phyloP scores from a whole-genome alignment of 2,797 vertebrate genomes.

The Sebastes miniatus region DNA sequence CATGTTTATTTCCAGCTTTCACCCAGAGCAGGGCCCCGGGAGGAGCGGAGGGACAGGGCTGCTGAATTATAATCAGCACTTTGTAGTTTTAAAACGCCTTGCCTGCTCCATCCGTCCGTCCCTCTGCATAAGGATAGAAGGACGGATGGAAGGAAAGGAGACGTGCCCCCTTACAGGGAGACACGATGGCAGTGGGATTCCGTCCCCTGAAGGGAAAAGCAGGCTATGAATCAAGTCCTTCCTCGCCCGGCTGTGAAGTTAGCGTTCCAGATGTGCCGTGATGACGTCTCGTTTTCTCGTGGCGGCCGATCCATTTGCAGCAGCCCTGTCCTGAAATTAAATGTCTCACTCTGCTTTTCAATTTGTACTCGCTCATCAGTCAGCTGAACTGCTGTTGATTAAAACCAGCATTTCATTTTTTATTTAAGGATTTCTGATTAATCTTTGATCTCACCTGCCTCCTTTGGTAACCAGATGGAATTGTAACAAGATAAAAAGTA shows the following conservation, averaged over 20 bases:
- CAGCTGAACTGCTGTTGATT: slow-evolving; percentile 19
- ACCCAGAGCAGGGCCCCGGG: slow-evolving; percentile 30
- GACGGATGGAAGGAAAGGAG: background rate
- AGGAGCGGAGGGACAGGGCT: slow-evolving; percentile 1
- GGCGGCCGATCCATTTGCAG: background rate
- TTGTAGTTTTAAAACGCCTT: slow-evolving; percentile 50
- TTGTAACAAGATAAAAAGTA: background rate
- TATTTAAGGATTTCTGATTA: background rate
- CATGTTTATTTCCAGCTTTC: slow-evolving; percentile 65
- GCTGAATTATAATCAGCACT: slow-evolving; percentile 61
- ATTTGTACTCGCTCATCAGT: slow-evolving; percentile 13
- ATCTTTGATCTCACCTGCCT: slow-evolving; percentile 5
- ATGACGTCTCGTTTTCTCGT: background rate
- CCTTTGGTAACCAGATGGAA: background rate
- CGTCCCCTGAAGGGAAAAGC: slow-evolving; percentile 13
- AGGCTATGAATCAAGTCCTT: slow-evolving; percentile 35
- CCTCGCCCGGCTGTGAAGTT: background rate
- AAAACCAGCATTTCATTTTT: slow-evolving; percentile 30
- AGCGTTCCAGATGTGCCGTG: background rate
- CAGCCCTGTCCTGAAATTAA: slow-evolving; percentile 24
- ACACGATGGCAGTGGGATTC: slow-evolving; percentile 25
- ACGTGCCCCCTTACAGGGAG: background rate
- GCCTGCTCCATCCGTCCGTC: background rate
- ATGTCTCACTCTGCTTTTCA: slow-evolving; percentile 27
- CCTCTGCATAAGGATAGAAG: slow-evolving; percentile 5